Evolutionary conservation across 2,888 invertebrate species (phyloP).

Genomic region (Ennomos fuscantarius): DNA sequence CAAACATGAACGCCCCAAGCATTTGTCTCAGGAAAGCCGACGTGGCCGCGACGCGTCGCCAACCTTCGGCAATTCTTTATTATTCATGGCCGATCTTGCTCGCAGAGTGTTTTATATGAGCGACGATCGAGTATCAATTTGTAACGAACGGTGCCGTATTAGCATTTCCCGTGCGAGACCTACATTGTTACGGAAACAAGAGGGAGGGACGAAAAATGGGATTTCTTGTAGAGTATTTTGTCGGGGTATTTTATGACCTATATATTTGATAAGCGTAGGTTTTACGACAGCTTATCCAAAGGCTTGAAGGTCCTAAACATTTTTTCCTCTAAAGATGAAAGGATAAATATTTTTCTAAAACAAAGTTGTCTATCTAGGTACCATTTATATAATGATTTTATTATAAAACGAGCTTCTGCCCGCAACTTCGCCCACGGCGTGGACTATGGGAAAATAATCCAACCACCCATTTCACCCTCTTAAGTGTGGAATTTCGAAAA

Average conservation of each 20-base stretch:
- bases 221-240: constrained; percentile 24
- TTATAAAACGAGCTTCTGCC: no score
- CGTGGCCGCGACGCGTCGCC: constrained; percentile 51
- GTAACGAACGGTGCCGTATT: constrained; percentile 77
- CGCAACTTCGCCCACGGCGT: no score
- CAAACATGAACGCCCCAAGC: neutral
- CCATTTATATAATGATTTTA: no score
- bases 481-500: no score
- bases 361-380: no score
- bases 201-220: constrained; percentile 40
- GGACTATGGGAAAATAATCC: no score
- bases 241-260: constrained; percentile 23
- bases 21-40: constrained; percentile 16
- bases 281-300: neutral
- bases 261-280: constrained; percentile 21
- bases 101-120: constrained; percentile 85
- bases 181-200: constrained; percentile 69
- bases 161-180: constrained; percentile 75
- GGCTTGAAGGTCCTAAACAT: no score
- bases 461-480: no score
- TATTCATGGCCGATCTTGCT: constrained; percentile 83
- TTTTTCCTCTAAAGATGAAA: no score
- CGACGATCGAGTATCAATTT: constrained; percentile 85
- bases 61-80: constrained; percentile 79
- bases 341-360: no score